These are phyloP conservation scores for Scrobipalpa costella DNA, from an alignment of 2,888 invertebrate genomes.

Conservation along the genomic window DNA sequence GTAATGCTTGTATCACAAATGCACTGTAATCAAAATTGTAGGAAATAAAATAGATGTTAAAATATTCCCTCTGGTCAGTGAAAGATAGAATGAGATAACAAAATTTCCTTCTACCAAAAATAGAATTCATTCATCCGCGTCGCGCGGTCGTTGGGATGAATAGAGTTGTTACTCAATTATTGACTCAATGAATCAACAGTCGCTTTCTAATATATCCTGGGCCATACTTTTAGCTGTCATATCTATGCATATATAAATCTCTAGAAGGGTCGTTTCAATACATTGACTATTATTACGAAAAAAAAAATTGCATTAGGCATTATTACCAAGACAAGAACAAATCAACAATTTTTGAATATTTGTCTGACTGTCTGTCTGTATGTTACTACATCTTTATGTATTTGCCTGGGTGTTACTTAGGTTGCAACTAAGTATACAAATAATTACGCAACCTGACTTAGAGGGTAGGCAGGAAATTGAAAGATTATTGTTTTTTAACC, in stretches of 20 bases:
- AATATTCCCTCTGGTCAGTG: conserved; percentile 25
- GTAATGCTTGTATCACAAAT: not conserved
- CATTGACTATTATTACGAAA: no score
- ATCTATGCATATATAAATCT: not conserved
- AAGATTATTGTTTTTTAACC: no score
- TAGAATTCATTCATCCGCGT: conserved; percentile 31
- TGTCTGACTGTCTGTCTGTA: no score
- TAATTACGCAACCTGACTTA: no score
- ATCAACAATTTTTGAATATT: no score
- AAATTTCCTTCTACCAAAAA: conserved; percentile 27
- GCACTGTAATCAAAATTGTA: not conserved
- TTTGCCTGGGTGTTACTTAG: no score
- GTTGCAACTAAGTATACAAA: no score
- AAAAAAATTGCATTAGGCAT: no score
- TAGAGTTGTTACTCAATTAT: not conserved
- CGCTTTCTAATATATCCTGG: not conserved
- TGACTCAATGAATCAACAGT: not conserved
- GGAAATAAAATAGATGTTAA: conserved; percentile 6
- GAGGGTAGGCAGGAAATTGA: no score
- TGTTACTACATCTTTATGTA: no score
- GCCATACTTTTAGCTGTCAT: not conserved
- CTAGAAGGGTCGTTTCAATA: no score
- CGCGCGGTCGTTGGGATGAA: conserved; percentile 18
- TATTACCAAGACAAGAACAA: no score
- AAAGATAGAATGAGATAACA: conserved; percentile 27